Conservation (phyloP, 1,140 invertebrate genomes). For the Potamilus streckersoni region DNA sequence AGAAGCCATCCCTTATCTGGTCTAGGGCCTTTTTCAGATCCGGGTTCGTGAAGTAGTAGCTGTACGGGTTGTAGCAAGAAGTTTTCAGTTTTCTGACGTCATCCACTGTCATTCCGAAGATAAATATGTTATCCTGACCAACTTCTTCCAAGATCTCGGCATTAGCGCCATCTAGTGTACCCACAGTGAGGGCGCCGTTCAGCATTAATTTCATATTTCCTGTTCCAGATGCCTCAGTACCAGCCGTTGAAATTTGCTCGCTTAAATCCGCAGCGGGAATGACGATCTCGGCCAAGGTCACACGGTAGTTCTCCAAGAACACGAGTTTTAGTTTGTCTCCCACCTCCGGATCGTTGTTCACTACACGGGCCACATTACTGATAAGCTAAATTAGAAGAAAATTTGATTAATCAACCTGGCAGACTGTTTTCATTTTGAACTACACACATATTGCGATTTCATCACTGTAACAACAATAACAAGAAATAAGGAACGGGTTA, state of each 20-base stretch:
- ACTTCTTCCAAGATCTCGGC: slow-evolving; percentile 99
- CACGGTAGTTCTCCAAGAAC: slow-evolving; percentile 96
- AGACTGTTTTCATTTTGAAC: too few species aligned
- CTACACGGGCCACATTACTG: slow-evolving; percentile 84
- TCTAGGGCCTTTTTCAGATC: slow-evolving; percentile 94
- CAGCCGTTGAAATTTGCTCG: slow-evolving; percentile 97
- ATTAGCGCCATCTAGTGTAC: slow-evolving; percentile 98
- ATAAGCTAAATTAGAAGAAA: slow-evolving; percentile 73
- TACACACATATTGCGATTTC: too few species aligned
- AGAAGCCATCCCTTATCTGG: slow-evolving; percentile 95
- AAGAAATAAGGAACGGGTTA: too few species aligned
- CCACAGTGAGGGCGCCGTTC: slow-evolving; percentile 97
- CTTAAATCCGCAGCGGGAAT: slow-evolving; percentile 99
- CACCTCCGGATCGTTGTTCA: slow-evolving; percentile 97
- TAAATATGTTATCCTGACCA: slow-evolving; percentile 97
- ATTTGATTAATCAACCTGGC: too few species aligned
- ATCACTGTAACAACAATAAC: too few species aligned
- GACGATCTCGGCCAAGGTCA: slow-evolving; percentile 96
- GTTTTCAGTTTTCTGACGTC: slow-evolving; percentile 85
- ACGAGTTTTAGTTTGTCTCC: slow-evolving; percentile 95
- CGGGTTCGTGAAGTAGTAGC: slow-evolving; percentile 88
- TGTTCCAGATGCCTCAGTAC: slow-evolving; percentile 97
- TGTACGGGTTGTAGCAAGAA: slow-evolving; percentile 87
- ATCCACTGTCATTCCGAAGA: slow-evolving; percentile 96
- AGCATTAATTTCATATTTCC: slow-evolving; percentile 94